phyloP scores from a whole-genome alignment of 1,140 invertebrate species.

The Drosophila busckii region DNA sequence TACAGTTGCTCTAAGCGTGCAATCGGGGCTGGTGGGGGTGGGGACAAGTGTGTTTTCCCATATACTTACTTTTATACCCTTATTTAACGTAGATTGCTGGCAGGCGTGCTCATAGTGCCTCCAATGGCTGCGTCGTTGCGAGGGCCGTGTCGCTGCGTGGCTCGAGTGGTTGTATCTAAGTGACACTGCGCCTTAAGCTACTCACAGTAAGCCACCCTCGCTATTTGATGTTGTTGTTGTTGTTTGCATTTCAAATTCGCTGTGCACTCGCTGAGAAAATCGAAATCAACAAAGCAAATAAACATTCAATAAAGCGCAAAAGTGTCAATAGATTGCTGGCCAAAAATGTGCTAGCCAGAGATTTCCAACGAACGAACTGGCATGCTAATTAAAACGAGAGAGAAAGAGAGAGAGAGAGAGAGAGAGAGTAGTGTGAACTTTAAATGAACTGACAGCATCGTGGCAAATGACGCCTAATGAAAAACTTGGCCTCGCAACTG shows the following conservation, averaged over 20 bases:
- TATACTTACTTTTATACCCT: conserved; percentile 31
- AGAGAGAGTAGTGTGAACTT: too few species aligned
- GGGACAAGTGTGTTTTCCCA: conserved; percentile 9
- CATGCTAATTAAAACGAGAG: conserved; percentile 62
- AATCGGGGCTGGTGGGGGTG: background rate
- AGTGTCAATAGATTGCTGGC: conserved; percentile 64
- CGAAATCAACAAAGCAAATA: conserved; percentile 74
- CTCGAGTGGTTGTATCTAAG: background rate
- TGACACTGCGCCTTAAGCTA: conserved; percentile 34
- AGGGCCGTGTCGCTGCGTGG: conserved; percentile 4
- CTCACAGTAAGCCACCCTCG: conserved; percentile 5
- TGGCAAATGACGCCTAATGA: conserved; percentile 44
- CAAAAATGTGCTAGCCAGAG: background rate
- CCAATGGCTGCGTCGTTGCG: background rate
- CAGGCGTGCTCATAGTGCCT: conserved; percentile 33
- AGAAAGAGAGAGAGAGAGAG: too few species aligned
- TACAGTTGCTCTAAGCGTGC: background rate
- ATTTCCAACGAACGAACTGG: conserved; percentile 7
- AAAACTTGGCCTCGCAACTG: conserved; percentile 52
- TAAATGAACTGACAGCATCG: conserved; percentile 65
- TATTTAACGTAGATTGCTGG: conserved; percentile 38
- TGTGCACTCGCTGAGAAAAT: conserved; percentile 57
- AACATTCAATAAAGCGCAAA: conserved; percentile 65
- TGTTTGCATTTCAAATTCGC: conserved; percentile 72
- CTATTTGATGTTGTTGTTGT: conserved; percentile 20